A percentile compares a stretch with the other conserved stretches of the same genome.
These are phyloP conservation scores for Ceratina australensis DNA, from an alignment of 1,140 invertebrate species.

Conservation along the genomic window DNA sequence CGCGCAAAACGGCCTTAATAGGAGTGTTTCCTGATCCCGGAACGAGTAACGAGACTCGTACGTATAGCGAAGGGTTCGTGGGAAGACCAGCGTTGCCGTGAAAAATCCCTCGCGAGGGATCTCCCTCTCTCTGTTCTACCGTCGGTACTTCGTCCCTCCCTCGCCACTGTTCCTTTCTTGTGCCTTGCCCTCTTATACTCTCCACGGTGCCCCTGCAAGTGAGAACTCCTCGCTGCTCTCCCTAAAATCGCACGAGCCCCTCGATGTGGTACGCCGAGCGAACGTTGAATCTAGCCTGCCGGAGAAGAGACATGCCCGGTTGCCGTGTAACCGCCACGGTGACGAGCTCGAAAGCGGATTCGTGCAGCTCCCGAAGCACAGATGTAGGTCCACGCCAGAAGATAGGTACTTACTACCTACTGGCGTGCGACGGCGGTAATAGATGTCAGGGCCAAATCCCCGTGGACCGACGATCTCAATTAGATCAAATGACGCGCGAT, in stretches of 20 bases:
- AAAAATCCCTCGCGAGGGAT: too few species aligned
- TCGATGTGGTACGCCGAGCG: too few species aligned
- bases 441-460: slow-evolving; percentile 76
- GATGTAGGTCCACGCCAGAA: slow-evolving; percentile 42
- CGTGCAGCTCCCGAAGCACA: slow-evolving; percentile 17
- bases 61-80: slow-evolving; percentile 57
- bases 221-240: too few species aligned
- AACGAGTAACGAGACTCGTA: slow-evolving; percentile 64
- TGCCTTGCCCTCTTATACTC: too few species aligned
- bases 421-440: slow-evolving; percentile 63
- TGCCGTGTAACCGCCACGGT: background rate
- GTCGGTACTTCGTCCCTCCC: too few species aligned
- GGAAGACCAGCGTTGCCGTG: slow-evolving; percentile 60
- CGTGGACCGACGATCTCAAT: slow-evolving; percentile 69
- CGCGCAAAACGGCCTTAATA: slow-evolving; percentile 64
- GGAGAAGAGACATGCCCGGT: slow-evolving; percentile 47
- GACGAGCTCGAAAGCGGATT: background rate
- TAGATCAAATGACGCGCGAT: slow-evolving; percentile 72
- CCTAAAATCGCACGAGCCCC: too few species aligned
- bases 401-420: slow-evolving; percentile 37
- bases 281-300: slow-evolving; percentile 47
- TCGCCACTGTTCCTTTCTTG: too few species aligned
- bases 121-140: too few species aligned
- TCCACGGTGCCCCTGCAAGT: too few species aligned
- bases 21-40: slow-evolving; percentile 65